phyloP scores from a whole-genome alignment of 2,113 vertebrate species.

The Limanda limanda region DNA sequence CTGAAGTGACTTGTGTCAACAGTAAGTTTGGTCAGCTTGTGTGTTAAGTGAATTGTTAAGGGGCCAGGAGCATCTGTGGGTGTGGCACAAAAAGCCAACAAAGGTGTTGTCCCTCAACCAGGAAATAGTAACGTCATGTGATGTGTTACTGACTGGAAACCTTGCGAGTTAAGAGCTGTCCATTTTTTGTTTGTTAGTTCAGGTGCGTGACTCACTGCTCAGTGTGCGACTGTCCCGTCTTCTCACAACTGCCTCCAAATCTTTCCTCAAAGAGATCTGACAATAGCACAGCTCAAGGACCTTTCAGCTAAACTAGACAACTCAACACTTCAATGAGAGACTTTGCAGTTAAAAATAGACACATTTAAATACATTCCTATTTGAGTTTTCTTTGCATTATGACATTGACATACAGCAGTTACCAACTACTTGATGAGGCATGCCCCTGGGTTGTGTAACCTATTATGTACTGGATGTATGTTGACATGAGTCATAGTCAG shows the following conservation, averaged over 20 bases:
- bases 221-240: background rate
- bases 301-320: background rate
- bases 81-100: slow-evolving; percentile 45
- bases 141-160: background rate
- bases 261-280: background rate
- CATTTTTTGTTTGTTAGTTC: slow-evolving; percentile 10
- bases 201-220: slow-evolving; percentile 1
- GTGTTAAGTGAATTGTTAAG: background rate
- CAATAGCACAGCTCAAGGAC: no score
- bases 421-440: background rate
- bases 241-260: background rate
- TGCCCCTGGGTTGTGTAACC: background rate
- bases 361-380: no score
- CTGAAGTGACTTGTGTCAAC: background rate
- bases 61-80: slow-evolving; percentile 21
- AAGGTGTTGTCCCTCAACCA: slow-evolving; percentile 46
- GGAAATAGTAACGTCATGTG: slow-evolving; percentile 1
- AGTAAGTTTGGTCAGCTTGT: background rate
- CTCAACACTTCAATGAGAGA: background rate
- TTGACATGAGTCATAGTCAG: background rate
- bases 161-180: background rate
- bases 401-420: background rate
- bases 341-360: background rate
- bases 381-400: background rate
- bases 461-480: background rate